Base-by-base conservation (phyloP, 2,888 invertebrate species). In the Amiota communis region DNA sequence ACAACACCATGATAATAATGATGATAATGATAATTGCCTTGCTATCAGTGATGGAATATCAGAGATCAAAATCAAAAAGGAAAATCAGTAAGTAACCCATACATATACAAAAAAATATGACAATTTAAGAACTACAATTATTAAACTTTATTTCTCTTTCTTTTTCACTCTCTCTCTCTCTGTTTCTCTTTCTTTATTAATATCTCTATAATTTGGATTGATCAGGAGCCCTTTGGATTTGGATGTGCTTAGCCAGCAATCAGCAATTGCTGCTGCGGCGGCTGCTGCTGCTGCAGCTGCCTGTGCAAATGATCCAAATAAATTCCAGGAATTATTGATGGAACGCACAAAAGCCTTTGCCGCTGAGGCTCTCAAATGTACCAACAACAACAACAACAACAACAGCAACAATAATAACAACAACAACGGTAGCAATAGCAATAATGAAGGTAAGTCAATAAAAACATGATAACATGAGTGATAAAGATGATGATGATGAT, bases 311-410 rank as follows among this genome's bases (percentile, higher is more conserved):
- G 90, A 90, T 80, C 90, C 90, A 74, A 94, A 93, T 88, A 92
- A 93, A 77, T 91, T 96, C 82, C 96, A 96, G 89, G 92, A 94
- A 82, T 90, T 95, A 80, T 91, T 96, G 70, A 90, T 96, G 88
- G 96, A 96, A 90, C 93, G 95, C 86, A 93, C 94, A 85, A 94
- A 95, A 88, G 92, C 92, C 53, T 89, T 94, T 75, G 89, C 89
- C 89, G 87, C 91, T 20, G 92, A 92, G 86, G 90, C 91, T 63
- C 89, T 92, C 63, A 91, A 92, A 91, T 83, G 64, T 49, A 78
- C 72, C 74, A 46, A 64, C 11, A n/a, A 13, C 8, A 64, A 15
- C 15, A 59, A 36, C 13, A 47, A 46, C 15, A 65, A 36, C 23
- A 48, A 48, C 8, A 68, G n/a, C 67, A 68, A n/a, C 51, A 46